A percentile compares a stretch with the other conserved stretches of the same genome.
Conservation (phyloP, 2,797 vertebrate genomes). For the Alfaro cultratus region DNA sequence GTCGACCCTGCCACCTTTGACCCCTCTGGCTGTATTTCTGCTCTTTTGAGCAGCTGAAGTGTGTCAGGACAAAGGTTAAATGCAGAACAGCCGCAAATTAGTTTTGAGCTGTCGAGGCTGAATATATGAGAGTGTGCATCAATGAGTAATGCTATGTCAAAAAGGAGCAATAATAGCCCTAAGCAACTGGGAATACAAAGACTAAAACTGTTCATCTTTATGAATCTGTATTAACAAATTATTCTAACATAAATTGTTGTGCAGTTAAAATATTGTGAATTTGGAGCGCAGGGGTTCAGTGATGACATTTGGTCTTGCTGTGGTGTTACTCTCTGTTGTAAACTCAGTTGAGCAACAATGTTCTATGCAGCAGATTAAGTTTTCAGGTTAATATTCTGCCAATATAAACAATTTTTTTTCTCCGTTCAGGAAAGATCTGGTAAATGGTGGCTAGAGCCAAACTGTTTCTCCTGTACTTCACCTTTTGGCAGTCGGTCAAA, state of each 20-base stretch:
- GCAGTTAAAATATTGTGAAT: slow-evolving; percentile 4
- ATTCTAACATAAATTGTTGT: not conserved
- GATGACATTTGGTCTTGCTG: not conserved
- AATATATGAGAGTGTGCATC: slow-evolving; percentile 33
- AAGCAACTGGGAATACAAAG: slow-evolving; percentile 12
- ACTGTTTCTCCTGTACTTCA: not conserved
- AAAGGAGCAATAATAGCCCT: slow-evolving; percentile 23
- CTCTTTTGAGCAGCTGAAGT: slow-evolving; percentile 59
- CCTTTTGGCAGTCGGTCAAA: not conserved
- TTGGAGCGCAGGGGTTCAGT: not conserved
- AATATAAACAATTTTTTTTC: not conserved
- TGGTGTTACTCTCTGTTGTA: not conserved
- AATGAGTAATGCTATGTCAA: slow-evolving; percentile 28
- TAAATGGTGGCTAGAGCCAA: not conserved
- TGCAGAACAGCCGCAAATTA: slow-evolving; percentile 61
- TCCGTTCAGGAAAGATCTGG: not conserved
- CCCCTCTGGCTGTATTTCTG: slow-evolving; percentile 51
- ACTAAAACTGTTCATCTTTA: not conserved
- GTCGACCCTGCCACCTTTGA: slow-evolving; percentile 26
- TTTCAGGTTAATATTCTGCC: not conserved
- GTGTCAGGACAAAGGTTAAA: slow-evolving; percentile 70
- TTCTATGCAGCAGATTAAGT: not conserved
- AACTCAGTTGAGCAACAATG: not conserved
- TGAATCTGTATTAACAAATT: slow-evolving; percentile 13
- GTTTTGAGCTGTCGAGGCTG: slow-evolving; percentile 38